Evolutionary conservation across 2,888 invertebrate species (phyloP).

Genomic region (Xestia ashworthii): DNA sequence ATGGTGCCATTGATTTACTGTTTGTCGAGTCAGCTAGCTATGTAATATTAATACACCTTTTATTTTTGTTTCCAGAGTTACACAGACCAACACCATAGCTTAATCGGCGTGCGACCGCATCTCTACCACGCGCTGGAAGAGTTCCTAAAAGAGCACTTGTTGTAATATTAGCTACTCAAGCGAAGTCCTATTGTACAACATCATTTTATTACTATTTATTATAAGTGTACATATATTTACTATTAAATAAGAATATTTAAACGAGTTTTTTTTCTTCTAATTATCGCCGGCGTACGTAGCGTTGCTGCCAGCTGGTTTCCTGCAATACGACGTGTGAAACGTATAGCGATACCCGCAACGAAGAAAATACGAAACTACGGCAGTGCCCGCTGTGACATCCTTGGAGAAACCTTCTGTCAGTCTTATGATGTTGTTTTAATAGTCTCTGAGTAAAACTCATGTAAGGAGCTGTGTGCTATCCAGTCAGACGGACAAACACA

Average conservation of each 20-base stretch:
- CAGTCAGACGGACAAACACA: too few species aligned
- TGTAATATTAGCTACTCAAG: conserved; percentile 43
- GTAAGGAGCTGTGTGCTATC: too few species aligned
- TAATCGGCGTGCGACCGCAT: conserved; percentile 95
- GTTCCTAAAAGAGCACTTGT: conserved; percentile 91
- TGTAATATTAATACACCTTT: too few species aligned
- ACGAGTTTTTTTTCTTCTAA: neutral
- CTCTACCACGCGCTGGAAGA: conserved; percentile 97
- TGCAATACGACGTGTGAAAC: neutral
- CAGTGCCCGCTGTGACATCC: too few species aligned
- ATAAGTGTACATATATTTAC: neutral
- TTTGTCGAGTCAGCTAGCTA: neutral
- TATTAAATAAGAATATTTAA: conserved; percentile 2
- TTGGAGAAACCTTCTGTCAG: too few species aligned
- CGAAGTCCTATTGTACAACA: neutral
- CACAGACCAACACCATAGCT: conserved; percentile 97
- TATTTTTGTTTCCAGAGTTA: conserved; percentile 91
- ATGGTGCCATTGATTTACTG: neutral
- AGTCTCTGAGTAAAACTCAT: too few species aligned
- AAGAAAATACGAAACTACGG: too few species aligned
- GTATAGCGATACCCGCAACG: neutral
- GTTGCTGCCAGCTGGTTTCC: neutral
- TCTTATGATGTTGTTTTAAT: too few species aligned
- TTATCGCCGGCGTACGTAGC: neutral
- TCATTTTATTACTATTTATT: neutral